These are phyloP conservation scores for Sepiola atlantica DNA, from an alignment of 2,888 invertebrate species.

Conservation along the genomic window DNA sequence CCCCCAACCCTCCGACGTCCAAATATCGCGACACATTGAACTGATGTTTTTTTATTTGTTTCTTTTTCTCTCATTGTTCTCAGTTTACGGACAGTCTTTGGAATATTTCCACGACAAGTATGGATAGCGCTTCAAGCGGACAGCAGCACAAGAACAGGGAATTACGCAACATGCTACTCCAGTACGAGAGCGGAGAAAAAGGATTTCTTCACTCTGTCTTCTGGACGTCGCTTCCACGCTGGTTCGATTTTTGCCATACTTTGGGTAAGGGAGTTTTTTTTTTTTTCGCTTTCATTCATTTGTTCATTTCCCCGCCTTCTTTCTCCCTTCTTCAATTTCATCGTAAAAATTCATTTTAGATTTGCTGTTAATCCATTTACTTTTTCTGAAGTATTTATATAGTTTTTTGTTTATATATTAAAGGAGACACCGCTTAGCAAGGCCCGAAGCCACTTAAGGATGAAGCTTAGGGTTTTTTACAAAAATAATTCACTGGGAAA, in stretches of 20 bases:
- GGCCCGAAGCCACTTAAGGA: no score
- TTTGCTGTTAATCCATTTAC: no score
- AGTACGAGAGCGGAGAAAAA: conserved; percentile 77
- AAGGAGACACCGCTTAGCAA: no score
- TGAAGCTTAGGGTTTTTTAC: no score
- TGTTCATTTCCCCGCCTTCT: background rate
- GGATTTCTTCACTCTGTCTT: conserved; percentile 79
- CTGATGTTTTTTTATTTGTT: background rate
- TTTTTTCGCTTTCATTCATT: background rate
- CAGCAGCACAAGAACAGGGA: conserved; percentile 37
- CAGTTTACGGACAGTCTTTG: background rate
- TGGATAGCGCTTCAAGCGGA: background rate
- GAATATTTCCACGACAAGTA: background rate
- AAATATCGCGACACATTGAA: no score
- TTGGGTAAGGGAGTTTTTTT: conserved; percentile 61
- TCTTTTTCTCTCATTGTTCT: background rate
- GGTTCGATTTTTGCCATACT: conserved; percentile 79
- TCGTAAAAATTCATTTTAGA: no score
- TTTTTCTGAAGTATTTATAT: no score
- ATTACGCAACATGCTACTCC: conserved; percentile 39
- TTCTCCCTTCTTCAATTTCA: background rate
- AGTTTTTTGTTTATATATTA: no score
- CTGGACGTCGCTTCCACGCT: conserved; percentile 77
- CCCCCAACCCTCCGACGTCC: no score
- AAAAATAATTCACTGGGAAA: no score